A percentile compares a stretch with the other conserved stretches of the same genome.
Evolutionary conservation across 1,140 invertebrate species (phyloP).

Genomic region (Notospermus geniculatus): DNA sequence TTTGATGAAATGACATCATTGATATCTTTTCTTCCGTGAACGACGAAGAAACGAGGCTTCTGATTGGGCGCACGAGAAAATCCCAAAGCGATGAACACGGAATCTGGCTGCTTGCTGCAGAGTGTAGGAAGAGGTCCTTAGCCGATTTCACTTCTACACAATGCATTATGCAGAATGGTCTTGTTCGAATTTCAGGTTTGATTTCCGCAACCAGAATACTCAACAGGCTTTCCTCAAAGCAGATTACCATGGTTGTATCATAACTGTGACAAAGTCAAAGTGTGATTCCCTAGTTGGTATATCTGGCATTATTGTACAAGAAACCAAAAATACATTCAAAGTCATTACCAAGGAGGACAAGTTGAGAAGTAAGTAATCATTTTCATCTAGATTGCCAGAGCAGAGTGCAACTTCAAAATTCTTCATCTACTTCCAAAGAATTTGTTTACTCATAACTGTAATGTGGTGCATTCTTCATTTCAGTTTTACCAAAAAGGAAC

Average conservation of each 20-base stretch:
- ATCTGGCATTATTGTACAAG: constrained; percentile 71
- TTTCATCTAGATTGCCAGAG: no score
- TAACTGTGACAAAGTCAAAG: constrained; percentile 66
- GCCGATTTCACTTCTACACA: no score
- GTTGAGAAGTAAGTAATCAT: constrained; percentile 65
- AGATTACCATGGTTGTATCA: constrained; percentile 74
- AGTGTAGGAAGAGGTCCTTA: no score
- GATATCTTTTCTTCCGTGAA: no score
- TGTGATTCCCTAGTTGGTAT: constrained; percentile 67
- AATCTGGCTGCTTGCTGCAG: no score
- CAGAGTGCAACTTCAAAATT: neutral
- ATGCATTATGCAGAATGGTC: no score
- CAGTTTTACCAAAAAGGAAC: constrained; percentile 70
- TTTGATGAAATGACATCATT: no score
- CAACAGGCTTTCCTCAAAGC: constrained; percentile 66
- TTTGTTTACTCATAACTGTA: neutral
- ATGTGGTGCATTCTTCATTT: constrained; percentile 44
- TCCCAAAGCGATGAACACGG: no score
- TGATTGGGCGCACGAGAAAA: no score
- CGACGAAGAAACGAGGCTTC: no score
- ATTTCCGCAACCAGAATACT: constrained; percentile 58
- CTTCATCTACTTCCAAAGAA: neutral
- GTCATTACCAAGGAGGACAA: constrained; percentile 66
- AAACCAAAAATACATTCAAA: constrained; percentile 76
- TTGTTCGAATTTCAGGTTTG: constrained; percentile 15